phyloP scores from a whole-genome alignment of 2,113 vertebrate species.

The human region DNA sequence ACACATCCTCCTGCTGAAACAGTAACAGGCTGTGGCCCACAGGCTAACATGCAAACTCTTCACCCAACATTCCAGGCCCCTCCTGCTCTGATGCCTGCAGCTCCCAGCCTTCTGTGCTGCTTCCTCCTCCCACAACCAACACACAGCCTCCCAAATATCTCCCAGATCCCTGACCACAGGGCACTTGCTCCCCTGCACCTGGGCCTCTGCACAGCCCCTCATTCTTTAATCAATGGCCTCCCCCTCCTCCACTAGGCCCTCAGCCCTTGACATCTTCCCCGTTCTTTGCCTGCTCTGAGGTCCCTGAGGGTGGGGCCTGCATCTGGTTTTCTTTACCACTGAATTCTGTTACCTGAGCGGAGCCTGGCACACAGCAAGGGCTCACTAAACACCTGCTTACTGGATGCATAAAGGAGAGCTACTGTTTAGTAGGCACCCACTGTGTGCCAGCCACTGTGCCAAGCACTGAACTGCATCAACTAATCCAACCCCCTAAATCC shows the following conservation, averaged over 20 bases:
- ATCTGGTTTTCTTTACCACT: background rate
- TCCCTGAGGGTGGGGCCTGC: background rate
- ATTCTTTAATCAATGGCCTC: background rate
- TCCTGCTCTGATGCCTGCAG: background rate
- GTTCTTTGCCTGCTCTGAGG: too few species aligned
- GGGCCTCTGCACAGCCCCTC: background rate
- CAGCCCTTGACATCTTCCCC: too few species aligned
- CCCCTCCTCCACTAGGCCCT: background rate
- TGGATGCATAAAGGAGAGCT: background rate
- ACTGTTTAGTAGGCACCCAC: background rate
- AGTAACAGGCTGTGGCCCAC: background rate
- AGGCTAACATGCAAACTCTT: background rate
- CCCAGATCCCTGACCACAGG: rapidly evolving
- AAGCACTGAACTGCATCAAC: background rate
- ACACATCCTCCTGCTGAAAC: background rate
- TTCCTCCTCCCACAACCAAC: background rate
- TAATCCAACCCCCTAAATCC: background rate
- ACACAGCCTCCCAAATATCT: rapidly evolving
- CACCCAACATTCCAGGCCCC: background rate
- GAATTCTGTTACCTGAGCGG: background rate
- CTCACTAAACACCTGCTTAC: background rate
- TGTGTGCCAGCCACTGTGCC: background rate
- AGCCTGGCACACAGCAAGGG: background rate
- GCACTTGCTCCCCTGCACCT: rapidly evolving
- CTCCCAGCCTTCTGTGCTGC: background rate